A percentile compares a stretch with the other conserved stretches of the same genome.
Conservation (phyloP, 2,888 invertebrate species). For the Brachynemurus nebulosus region DNA sequence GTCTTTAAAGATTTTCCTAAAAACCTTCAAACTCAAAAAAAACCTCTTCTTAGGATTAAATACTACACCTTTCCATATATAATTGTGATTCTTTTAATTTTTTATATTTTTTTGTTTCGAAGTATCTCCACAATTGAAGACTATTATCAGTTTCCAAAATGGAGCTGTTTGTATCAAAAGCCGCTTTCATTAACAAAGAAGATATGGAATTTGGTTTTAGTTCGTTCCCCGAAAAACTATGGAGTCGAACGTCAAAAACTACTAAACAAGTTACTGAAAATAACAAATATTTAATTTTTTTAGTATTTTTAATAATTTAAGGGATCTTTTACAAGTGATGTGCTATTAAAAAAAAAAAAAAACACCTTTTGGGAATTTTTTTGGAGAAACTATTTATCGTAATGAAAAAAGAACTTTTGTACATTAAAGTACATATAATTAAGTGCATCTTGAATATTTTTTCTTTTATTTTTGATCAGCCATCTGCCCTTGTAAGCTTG, state of each 20-base stretch:
- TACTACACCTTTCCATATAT: constrained; percentile 60
- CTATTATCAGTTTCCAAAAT: constrained; percentile 57
- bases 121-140: constrained; percentile 51
- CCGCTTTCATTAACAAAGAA: constrained; percentile 54
- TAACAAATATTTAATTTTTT: constrained; percentile 5
- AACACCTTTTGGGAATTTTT: too few relatives aligned
- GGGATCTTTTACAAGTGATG: too few relatives aligned
- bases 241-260: constrained; percentile 53
- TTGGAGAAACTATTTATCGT: too few relatives aligned
- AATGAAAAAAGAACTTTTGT: too few relatives aligned
- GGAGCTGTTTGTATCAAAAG: constrained; percentile 57
- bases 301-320: neutral
- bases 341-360: constrained; percentile 6
- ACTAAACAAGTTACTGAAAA: constrained; percentile 58
- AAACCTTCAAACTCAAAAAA: too few relatives aligned
- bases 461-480: too few relatives aligned
- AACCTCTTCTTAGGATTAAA: too few relatives aligned
- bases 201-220: constrained; percentile 44
- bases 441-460: too few relatives aligned
- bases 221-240: constrained; percentile 49
- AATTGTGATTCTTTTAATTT: constrained; percentile 52
- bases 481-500: too few relatives aligned
- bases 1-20: constrained; percentile 17
- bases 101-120: constrained; percentile 58
- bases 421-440: too few relatives aligned